A percentile compares a stretch with the other conserved stretches of the same genome.
Evolutionary conservation across 2,797 vertebrate species (phyloP).

Genomic region (Coregonus sp.): DNA sequence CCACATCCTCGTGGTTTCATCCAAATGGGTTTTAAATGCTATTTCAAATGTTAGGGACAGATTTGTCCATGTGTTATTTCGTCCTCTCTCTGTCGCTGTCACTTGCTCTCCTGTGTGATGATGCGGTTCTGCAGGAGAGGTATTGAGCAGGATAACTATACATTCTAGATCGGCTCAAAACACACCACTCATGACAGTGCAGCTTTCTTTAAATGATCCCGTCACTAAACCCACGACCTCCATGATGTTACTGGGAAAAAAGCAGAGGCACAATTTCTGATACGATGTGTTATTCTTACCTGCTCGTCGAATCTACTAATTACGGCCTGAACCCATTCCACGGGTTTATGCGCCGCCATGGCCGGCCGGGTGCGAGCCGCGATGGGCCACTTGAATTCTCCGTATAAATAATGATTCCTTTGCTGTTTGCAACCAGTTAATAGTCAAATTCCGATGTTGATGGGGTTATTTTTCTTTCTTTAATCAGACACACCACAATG

Average conservation of each 20-base stretch:
- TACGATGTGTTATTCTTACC: constrained; percentile 72
- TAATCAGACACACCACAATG: constrained; percentile 72
- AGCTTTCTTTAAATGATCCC: background rate
- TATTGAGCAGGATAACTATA: background rate
- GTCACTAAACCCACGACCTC: background rate
- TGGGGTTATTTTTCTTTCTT: constrained; percentile 39
- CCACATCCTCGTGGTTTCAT: constrained; percentile 3
- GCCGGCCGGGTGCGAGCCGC: constrained; percentile 76
- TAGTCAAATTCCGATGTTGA: constrained; percentile 26
- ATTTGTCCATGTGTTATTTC: background rate
- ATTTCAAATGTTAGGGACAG: background rate
- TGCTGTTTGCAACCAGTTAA: constrained; percentile 19
- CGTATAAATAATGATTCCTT: constrained; percentile 14
- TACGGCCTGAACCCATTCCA: constrained; percentile 99
- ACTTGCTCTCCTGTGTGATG: background rate
- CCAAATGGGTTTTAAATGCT: background rate
- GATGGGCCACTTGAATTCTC: constrained; percentile 25
- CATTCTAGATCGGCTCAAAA: background rate
- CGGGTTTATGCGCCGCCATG: constrained; percentile 98
- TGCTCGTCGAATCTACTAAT: constrained; percentile 98
- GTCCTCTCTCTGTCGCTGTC: background rate
- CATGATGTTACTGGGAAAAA: background rate
- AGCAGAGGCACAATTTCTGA: background rate
- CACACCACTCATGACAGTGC: background rate
- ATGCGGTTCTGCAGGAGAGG: constrained; percentile 3